Evolutionary conservation across 1,140 invertebrate species (phyloP).

Genomic region (Steinernema feltiae): DNA sequence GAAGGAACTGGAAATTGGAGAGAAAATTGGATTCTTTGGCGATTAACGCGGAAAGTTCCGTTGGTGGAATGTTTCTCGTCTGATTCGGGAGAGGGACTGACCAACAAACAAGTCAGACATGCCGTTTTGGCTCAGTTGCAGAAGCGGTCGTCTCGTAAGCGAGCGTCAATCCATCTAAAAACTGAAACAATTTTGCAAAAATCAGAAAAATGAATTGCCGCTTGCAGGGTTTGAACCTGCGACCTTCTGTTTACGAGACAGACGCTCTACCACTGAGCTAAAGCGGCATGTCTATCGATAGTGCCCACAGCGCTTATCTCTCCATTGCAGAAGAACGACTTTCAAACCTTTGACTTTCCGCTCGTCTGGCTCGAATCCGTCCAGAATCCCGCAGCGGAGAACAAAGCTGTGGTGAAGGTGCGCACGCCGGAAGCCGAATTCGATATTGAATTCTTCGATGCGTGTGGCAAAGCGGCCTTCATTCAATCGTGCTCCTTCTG

Average conservation of each 20-base stretch:
- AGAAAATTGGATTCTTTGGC: neutral
- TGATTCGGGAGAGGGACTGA: too few relatives aligned
- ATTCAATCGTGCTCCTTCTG: neutral
- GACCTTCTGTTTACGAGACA: slow-evolving; percentile 13
- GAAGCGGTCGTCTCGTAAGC: neutral
- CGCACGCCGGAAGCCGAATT: neutral
- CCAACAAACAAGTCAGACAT: too few relatives aligned
- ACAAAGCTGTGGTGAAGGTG: neutral
- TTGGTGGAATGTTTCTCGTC: too few relatives aligned
- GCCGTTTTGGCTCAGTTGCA: neutral
- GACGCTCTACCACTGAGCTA: slow-evolving; percentile 9
- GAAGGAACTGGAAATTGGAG: neutral
- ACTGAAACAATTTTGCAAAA: neutral
- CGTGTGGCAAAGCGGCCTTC: neutral
- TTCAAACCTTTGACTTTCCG: neutral
- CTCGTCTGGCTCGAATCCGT: neutral
- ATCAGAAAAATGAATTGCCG: neutral
- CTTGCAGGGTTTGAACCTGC: slow-evolving; percentile 1
- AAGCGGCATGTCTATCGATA: too few relatives aligned
- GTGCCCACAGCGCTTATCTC: too few relatives aligned
- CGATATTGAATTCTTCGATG: neutral
- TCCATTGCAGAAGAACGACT: neutral
- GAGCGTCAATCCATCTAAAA: neutral
- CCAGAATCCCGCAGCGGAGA: neutral
- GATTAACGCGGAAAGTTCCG: neutral